Evolutionary conservation across 2,888 invertebrate genomes (phyloP), one percentile per base, ranked within the genome.

Genomic region (Aleiodes leptofemur): DNA sequence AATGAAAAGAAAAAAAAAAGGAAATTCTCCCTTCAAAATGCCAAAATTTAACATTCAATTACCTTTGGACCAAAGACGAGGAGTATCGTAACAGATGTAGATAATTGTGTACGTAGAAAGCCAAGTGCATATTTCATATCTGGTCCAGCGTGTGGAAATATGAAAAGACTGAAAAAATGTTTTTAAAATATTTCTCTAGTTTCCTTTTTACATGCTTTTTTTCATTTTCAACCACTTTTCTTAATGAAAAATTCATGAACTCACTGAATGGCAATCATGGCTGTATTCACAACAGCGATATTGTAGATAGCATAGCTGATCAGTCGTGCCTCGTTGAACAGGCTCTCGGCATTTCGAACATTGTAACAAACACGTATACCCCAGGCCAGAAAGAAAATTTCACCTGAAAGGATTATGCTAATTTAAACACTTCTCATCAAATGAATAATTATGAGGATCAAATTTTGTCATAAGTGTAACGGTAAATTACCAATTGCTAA

Each of bases 241-340:
- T 55, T n/a, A 9, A 74, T 73, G 66, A 23, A 57, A 59, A 55
- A 56, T 56, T 53, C 77, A 68, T 74, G 53, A 84, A 95, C 97
- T 94, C 92, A 98, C 98, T 97, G 97, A 86, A 98, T 95, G 29
- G 96, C 95, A 81, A 97, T 95, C 96, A 97, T 97, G 80, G 96
- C 93, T 72, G 95, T 96, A 90, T 98, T 98, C 84, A 97, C 96
- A 74, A 96, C 92, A 82, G 97, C 96, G 84, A 97, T 97, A 90
- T 97, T 98, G 91, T 98, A 98, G 81, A 97, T 97, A 70, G 97
- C 97, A 90, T 96, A 97, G 77, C 97, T 97, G 89, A 98, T 98
- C 83, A 96, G 93, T 82, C 96, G 92, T 14, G 97, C 97, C 90
- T 98, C 98, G 90, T 97, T 97, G 91, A 97, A 97, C 53, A 97